Conservation (phyloP, 2,113 vertebrate genomes). For the Atrichornis clamosus region DNA sequence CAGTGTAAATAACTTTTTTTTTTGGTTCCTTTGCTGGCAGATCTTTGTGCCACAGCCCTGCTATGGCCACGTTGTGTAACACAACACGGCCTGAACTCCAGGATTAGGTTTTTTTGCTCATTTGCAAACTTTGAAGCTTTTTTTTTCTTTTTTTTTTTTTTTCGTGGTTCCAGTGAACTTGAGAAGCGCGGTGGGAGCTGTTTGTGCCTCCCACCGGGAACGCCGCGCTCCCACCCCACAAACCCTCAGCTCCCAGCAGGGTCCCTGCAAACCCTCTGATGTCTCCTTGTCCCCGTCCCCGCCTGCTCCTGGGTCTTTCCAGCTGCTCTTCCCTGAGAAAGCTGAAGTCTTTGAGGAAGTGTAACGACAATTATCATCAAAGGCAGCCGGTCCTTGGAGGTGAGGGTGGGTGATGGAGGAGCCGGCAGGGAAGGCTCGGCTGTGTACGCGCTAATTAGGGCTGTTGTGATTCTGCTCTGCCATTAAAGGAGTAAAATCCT, state of each 20-base stretch:
- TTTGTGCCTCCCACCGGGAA: background rate
- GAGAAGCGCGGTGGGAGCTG: background rate
- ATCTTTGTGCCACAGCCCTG: background rate
- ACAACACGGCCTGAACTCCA: background rate
- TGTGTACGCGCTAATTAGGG: background rate
- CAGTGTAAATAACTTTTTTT: constrained; percentile 47
- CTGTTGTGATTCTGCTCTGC: background rate
- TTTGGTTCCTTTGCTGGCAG: background rate
- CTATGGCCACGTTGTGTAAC: background rate
- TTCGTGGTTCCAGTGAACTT: background rate
- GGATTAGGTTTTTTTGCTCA: background rate
- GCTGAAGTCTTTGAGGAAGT: background rate
- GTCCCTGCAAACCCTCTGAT: background rate
- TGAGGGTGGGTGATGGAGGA: constrained; percentile 38
- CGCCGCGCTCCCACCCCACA: background rate
- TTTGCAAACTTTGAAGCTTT: background rate
- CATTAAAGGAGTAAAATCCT: background rate
- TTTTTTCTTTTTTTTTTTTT: background rate
- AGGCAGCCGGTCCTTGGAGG: constrained; percentile 22
- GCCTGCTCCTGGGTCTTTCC: background rate
- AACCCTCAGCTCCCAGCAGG: background rate
- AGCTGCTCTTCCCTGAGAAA: background rate
- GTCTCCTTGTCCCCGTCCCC: background rate
- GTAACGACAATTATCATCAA: background rate
- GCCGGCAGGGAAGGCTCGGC: background rate